Evolutionary conservation across 2,888 invertebrate species (phyloP).

Genomic region (Heliconius cydno): DNA sequence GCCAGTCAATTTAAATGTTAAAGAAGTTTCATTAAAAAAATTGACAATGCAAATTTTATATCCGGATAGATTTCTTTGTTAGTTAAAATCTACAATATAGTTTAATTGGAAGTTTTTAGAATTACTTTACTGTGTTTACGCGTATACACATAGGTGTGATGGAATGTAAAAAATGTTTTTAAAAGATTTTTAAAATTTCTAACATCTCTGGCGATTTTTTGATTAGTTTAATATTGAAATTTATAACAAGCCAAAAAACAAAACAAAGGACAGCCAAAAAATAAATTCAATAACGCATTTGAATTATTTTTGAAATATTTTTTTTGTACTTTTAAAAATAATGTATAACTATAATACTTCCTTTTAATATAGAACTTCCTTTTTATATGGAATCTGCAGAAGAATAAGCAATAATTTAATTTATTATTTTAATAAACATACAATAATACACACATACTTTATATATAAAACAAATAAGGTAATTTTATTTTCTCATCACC

Average conservation of each 20-base stretch:
- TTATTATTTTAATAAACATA: neutral
- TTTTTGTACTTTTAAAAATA: neutral
- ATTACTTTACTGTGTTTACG: neutral
- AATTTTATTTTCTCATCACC: neutral
- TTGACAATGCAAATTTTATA: conserved; percentile 64
- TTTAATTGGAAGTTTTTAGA: conserved; percentile 1
- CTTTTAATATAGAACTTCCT: too few relatives aligned
- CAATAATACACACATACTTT: neutral
- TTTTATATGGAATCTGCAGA: neutral
- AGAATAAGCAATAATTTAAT: neutral
- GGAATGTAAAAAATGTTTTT: neutral
- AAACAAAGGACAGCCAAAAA: neutral
- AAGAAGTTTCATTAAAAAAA: conserved; percentile 72
- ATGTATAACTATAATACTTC: neutral
- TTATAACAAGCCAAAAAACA: neutral
- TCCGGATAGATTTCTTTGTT: conserved; percentile 34
- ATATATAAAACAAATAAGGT: too few relatives aligned
- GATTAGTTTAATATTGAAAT: too few relatives aligned
- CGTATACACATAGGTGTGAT: neutral
- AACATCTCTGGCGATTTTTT: too few relatives aligned
- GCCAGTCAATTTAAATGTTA: conserved; percentile 78
- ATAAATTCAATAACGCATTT: neutral
- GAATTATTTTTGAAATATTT: neutral
- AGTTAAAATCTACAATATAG: conserved; percentile 2
- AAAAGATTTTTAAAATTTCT: too few relatives aligned